Evolutionary conservation across 2,888 invertebrate species (phyloP).

Genomic region (Lycophotia porphyrea): DNA sequence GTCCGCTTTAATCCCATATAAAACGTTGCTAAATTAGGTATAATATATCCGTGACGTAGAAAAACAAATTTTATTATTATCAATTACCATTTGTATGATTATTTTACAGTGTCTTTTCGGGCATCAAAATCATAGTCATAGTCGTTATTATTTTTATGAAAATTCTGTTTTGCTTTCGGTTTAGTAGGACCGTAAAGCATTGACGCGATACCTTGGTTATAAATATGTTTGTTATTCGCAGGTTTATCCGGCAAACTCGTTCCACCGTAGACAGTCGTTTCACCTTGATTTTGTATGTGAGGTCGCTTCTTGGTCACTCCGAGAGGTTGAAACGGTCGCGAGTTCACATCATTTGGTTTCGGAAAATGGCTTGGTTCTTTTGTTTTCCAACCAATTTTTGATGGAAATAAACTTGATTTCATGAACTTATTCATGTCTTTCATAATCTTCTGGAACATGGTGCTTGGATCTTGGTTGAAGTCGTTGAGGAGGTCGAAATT

Average conservation of each 20-base stretch:
- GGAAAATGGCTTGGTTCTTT: constrained; percentile 12
- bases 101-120: constrained; percentile 40
- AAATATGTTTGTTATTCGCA: constrained; percentile 46
- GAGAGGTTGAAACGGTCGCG: constrained; percentile 37
- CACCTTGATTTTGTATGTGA: constrained; percentile 58
- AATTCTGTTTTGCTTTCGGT: constrained; percentile 30
- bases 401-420: constrained; percentile 27
- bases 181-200: constrained; percentile 37
- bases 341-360: constrained; percentile 2
- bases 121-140: constrained; percentile 49
- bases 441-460: constrained; percentile 24
- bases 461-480: neutral
- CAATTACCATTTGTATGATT: constrained; percentile 1
- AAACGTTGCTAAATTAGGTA: constrained; percentile 2
- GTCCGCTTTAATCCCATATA: neutral
- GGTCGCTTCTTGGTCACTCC: constrained; percentile 45
- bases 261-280: constrained; percentile 44
- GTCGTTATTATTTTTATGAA: constrained; percentile 34
- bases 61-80: constrained; percentile 1
- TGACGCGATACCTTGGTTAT: constrained; percentile 41
- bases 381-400: constrained; percentile 17
- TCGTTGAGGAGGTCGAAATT: constrained; percentile 4
- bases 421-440: constrained; percentile 19
- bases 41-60: neutral
- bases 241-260: constrained; percentile 52